phyloP scores from a whole-genome alignment of 1,140 invertebrate genomes.

The Coelopa frigida region DNA sequence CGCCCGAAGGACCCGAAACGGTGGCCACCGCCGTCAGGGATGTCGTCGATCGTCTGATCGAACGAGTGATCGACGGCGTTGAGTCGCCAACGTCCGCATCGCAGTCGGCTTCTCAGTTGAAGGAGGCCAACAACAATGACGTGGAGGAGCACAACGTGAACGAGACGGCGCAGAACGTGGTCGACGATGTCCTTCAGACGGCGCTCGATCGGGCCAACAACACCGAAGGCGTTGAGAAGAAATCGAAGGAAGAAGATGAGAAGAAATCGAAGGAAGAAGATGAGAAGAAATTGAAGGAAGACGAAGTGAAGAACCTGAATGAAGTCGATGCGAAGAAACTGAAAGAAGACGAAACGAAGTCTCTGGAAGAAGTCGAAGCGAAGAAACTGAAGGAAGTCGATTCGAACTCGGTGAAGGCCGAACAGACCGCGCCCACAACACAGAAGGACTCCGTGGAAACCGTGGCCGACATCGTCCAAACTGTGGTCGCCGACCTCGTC shows the following conservation, averaged over 20 bases:
- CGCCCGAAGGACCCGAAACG: conserved; percentile 1
- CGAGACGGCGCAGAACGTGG: conserved; percentile 26
- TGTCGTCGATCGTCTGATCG: conserved; percentile 38
- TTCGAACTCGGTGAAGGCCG: no score
- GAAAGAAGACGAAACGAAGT: no score
- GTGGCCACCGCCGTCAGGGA: conserved; percentile 28
- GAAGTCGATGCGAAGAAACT: neutral
- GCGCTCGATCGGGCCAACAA: conserved; percentile 19
- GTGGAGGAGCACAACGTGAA: conserved; percentile 8
- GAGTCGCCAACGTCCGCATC: neutral
- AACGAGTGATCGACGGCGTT: conserved; percentile 28
- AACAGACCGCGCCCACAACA: neutral
- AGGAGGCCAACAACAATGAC: conserved; percentile 36
- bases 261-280: neutral
- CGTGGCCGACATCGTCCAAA: conserved; percentile 30
- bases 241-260: neutral
- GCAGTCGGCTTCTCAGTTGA: neutral
- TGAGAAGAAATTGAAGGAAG: neutral
- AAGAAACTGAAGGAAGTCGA: neutral
- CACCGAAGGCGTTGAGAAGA: neutral
- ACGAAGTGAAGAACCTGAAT: neutral
- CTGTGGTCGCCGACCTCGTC: conserved; percentile 29
- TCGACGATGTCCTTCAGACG: conserved; percentile 34
- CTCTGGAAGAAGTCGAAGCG: conserved; percentile 4
- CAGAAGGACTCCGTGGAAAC: conserved; percentile 19